Conservation (phyloP, 2,113 vertebrate species). For the Elgaria multicarinata region DNA sequence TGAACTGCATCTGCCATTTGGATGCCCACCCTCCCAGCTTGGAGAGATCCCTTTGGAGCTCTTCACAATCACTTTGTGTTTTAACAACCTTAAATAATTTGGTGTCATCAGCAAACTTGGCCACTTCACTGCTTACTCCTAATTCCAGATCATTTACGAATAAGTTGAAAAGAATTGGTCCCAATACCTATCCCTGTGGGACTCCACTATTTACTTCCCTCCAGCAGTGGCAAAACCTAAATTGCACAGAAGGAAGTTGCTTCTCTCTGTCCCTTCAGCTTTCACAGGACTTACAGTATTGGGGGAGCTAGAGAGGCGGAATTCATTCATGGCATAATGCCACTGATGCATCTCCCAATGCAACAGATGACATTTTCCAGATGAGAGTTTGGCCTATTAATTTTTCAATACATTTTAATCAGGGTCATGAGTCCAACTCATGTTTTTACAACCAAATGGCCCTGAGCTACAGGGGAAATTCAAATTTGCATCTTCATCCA, state of each 20-base stretch:
- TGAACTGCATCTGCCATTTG: too few relatives aligned
- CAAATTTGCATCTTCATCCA: slow-evolving; percentile 12
- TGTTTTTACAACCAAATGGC: slow-evolving; percentile 11
- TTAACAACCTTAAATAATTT: too few relatives aligned
- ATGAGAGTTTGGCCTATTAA: slow-evolving; percentile 7
- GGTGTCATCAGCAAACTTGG: too few relatives aligned
- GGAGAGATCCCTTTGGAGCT: too few relatives aligned
- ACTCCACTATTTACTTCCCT: too few relatives aligned
- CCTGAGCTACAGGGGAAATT: neutral
- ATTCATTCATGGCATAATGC: neutral
- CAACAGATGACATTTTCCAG: slow-evolving; percentile 7
- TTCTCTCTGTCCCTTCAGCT: neutral
- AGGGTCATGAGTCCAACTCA: slow-evolving; percentile 8
- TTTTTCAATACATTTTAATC: slow-evolving; percentile 28
- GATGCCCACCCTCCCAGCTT: too few relatives aligned
- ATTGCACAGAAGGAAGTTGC: neutral
- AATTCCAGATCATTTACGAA: too few relatives aligned
- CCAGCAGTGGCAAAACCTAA: rapidly evolving
- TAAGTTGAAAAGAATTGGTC: too few relatives aligned
- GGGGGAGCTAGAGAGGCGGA: neutral
- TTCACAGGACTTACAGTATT: neutral
- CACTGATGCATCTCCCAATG: neutral
- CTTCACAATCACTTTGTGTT: too few relatives aligned
- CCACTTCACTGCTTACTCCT: too few relatives aligned
- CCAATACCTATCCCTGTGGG: too few relatives aligned